Percentiles rank a stretch among this genome's conserved stretches.
Conservation (phyloP, 2,797 vertebrate species). For the Salmo trutta region DNA sequence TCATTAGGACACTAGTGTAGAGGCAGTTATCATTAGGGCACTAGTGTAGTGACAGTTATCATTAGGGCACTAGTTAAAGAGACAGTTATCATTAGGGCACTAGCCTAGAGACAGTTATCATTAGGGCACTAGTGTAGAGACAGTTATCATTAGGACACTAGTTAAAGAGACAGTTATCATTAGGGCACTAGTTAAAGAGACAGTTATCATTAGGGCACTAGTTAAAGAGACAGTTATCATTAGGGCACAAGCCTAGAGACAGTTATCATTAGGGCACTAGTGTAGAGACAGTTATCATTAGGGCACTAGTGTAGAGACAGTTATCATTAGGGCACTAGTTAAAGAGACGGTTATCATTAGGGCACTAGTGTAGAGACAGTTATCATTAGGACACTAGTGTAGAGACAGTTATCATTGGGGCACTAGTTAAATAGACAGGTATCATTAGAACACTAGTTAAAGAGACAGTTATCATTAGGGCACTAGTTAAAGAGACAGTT, state of each 20-base stretch:
- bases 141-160: neutral
- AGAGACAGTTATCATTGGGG: too few relatives aligned
- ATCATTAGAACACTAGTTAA: neutral
- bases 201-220: neutral
- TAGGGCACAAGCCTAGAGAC: neutral
- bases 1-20: neutral
- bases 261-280: neutral
- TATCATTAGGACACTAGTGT: too few relatives aligned
- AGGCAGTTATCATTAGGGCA: neutral
- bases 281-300: neutral
- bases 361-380: too few relatives aligned
- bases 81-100: too few relatives aligned
- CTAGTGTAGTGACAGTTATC: neutral
- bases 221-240: too few relatives aligned
- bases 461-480: neutral
- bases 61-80: too few relatives aligned
- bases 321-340: too few relatives aligned
- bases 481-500: neutral
- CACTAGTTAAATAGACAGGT: too few relatives aligned
- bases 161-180: neutral
- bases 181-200: neutral
- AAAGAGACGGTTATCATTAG: neutral
- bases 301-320: too few relatives aligned
- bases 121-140: neutral
- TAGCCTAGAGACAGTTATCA: too few relatives aligned